Evolutionary conservation across 2,113 vertebrate genomes (phyloP).

Genomic region (Tretioscincus oriximinensis): DNA sequence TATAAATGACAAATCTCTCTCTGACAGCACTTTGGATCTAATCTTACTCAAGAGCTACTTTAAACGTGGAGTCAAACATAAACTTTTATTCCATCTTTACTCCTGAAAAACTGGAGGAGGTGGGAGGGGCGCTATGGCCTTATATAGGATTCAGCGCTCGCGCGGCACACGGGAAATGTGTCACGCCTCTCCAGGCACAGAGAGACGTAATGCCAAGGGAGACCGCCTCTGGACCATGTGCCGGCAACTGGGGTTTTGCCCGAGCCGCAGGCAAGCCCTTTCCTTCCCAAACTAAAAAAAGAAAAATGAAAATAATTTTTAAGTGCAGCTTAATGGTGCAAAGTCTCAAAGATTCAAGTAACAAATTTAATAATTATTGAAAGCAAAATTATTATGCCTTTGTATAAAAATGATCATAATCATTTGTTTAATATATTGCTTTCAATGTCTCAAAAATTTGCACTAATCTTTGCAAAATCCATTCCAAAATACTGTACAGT

Average conservation of each 20-base stretch:
- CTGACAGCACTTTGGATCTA: neutral
- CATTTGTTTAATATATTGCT: neutral
- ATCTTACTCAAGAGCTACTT: neutral
- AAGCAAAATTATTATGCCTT: neutral
- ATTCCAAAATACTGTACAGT: neutral
- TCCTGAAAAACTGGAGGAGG: neutral
- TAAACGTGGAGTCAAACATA: neutral
- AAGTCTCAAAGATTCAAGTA: neutral
- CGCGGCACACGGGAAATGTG: too few relatives aligned
- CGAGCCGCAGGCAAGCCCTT: too few relatives aligned
- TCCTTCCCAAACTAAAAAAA: conserved; percentile 19
- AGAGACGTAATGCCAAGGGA: too few relatives aligned
- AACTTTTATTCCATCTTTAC: too few relatives aligned
- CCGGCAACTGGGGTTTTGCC: too few relatives aligned
- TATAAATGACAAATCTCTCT: neutral
- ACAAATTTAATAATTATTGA: neutral
- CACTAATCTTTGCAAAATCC: neutral
- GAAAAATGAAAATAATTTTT: conserved; percentile 43
- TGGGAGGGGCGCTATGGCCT: too few relatives aligned
- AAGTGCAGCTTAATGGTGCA: neutral
- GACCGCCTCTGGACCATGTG: too few relatives aligned
- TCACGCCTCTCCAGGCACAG: too few relatives aligned
- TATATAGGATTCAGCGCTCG: too few relatives aligned
- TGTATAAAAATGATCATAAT: neutral
- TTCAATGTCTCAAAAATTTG: neutral